These are phyloP conservation scores for Acromyrmex echinatior DNA, from an alignment of 1,140 invertebrate genomes.

Conservation along the genomic window DNA sequence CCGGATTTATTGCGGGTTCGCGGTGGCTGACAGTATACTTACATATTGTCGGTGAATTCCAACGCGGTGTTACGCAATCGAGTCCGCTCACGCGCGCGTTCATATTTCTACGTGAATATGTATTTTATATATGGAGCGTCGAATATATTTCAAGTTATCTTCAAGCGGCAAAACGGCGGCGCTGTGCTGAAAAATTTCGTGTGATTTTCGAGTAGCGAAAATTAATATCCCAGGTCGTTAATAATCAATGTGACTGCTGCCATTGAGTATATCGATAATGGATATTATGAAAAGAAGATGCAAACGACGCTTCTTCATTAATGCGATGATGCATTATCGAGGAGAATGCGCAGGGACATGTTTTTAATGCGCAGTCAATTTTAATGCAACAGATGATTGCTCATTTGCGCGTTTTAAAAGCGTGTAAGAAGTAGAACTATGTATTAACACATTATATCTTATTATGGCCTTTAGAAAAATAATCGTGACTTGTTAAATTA, in stretches of 20 bases:
- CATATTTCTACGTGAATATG: conserved; percentile 61
- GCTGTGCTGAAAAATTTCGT: conserved; percentile 41
- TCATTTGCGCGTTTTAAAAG: conserved; percentile 33
- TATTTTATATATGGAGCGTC: conserved; percentile 9
- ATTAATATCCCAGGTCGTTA: conserved; percentile 54
- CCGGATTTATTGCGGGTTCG: conserved; percentile 69
- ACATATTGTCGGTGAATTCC: conserved; percentile 66
- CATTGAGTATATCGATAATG: conserved; percentile 37
- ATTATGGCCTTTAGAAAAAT: conserved; percentile 4
- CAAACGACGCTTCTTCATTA: conserved; percentile 49
- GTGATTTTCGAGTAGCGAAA: conserved; percentile 32
- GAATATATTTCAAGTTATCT: conserved; percentile 40
- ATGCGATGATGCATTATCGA: conserved; percentile 54
- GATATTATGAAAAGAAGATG: conserved; percentile 52
- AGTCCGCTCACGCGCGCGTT: conserved; percentile 6
- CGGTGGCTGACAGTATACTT: conserved; percentile 72
- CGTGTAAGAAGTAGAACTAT: not conserved
- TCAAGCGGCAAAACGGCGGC: not conserved
- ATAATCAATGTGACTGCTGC: conserved; percentile 42
- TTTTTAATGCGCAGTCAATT: conserved; percentile 53
- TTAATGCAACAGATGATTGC: conserved; percentile 40
- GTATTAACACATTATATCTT: not conserved
- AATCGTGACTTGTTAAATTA: not conserved
- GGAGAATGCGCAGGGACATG: not conserved
- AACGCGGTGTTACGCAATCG: conserved; percentile 56